These are phyloP conservation scores for Anomalospiza imberbis DNA, from an alignment of 2,797 vertebrate species.

Conservation along the genomic window DNA sequence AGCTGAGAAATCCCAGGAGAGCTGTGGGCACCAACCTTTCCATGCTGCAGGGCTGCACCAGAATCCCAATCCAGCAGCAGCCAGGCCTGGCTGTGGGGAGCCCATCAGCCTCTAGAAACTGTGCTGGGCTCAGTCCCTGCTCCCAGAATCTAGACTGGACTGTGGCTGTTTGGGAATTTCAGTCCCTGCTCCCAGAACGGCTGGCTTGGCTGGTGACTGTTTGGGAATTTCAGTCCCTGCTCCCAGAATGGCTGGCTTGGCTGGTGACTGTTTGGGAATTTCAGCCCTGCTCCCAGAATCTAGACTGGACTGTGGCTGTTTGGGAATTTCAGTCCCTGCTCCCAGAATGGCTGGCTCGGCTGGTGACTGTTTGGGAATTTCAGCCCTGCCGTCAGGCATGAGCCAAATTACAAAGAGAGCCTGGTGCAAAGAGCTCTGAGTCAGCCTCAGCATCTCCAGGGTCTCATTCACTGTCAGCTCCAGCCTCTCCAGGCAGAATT, in stretches of 20 bases:
- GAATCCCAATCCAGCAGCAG: neutral
- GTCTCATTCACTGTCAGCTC: neutral
- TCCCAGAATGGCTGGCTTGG: neutral
- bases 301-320: neutral
- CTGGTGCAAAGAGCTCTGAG: neutral
- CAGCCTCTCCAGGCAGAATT: neutral
- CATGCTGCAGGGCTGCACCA: neutral
- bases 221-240: neutral
- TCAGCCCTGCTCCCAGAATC: neutral
- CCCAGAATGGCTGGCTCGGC: neutral
- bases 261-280: rapidly evolving
- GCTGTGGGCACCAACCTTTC: neutral
- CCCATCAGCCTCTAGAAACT: neutral
- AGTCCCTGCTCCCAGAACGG: no score
- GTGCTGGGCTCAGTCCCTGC: neutral
- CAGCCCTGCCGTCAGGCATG: neutral
- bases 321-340: neutral
- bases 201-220: no score
- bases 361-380: neutral
- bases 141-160: no score
- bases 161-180: no score
- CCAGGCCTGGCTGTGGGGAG: neutral
- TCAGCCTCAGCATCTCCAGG: neutral
- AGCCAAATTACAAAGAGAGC: neutral
- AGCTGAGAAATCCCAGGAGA: neutral